Evolutionary conservation across 92 coral and sea anemone species (phyloP).

Genomic region (Porites cylindrica): DNA sequence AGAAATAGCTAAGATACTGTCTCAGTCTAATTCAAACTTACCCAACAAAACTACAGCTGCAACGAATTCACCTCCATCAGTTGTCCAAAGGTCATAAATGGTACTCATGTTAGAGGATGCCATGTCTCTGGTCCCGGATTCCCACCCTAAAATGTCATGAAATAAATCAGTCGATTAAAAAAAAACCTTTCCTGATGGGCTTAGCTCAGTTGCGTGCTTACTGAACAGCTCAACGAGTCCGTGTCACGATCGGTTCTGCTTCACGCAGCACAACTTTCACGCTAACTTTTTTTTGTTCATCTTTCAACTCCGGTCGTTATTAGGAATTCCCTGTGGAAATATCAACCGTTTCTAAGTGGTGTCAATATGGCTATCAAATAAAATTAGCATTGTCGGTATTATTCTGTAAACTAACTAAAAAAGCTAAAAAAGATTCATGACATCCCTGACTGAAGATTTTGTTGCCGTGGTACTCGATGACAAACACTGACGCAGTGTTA

Average conservation of each 20-base stretch:
- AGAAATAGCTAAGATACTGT: not conserved
- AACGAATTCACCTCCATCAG: slow-evolving; percentile 51
- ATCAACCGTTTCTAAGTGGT: too few species aligned
- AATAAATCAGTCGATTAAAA: not conserved
- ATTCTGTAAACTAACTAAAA: too few species aligned
- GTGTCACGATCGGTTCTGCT: not conserved
- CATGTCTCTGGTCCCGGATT: slow-evolving; percentile 2
- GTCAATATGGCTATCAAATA: too few species aligned
- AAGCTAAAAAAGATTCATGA: too few species aligned
- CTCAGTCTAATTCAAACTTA: not conserved
- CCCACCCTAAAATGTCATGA: not conserved
- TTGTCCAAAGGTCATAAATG: slow-evolving; percentile 48
- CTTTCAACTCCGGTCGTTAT: not conserved
- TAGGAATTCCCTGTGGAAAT: too few species aligned
- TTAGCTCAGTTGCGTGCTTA: slow-evolving; percentile 6
- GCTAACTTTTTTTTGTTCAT: not conserved
- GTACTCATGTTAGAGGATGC: slow-evolving; percentile 4
- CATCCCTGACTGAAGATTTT: too few species aligned
- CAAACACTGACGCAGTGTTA: too few species aligned
- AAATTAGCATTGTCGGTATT: too few species aligned
- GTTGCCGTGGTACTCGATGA: too few species aligned
- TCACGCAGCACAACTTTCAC: slow-evolving; percentile 27
- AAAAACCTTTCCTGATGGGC: not conserved
- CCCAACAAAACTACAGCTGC: slow-evolving; percentile 55
- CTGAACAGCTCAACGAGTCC: not conserved